phyloP scores from a whole-genome alignment of 2,113 vertebrate genomes.

The Dipodomys ordii region DNA sequence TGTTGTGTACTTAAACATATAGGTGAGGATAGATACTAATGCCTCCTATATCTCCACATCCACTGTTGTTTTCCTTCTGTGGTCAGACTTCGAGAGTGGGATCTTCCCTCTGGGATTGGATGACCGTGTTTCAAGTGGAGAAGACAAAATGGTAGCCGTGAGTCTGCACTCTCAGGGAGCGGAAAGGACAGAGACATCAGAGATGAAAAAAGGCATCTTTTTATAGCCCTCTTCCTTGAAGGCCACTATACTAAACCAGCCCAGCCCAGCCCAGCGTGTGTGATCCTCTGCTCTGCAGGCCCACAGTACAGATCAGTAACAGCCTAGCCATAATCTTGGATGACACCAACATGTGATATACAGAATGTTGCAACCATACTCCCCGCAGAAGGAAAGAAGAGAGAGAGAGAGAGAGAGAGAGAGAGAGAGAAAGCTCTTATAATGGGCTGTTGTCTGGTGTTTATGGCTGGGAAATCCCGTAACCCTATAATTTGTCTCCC shows the following conservation, averaged over 20 bases:
- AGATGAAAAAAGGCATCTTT: background rate
- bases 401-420: background rate
- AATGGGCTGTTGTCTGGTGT: constrained; percentile 23
- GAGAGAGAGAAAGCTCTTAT: background rate
- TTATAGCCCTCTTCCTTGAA: background rate
- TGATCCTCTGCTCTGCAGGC: fast-evolving
- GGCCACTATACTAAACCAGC: background rate
- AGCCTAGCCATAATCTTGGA: background rate
- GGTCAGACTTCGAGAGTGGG: background rate
- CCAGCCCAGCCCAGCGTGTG: background rate
- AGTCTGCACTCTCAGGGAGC: background rate
- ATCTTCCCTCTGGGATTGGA: background rate
- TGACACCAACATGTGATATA: background rate
- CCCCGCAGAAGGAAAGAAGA: background rate
- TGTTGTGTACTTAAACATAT: too few species aligned
- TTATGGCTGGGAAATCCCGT: constrained; percentile 45
- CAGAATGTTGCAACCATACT: background rate
- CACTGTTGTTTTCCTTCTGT: background rate
- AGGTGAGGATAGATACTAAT: too few species aligned
- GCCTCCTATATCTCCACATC: background rate
- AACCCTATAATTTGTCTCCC: constrained; percentile 66
- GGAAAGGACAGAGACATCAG: background rate
- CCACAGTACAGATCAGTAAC: background rate
- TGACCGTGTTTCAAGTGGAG: background rate
- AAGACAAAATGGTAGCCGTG: background rate